Conservation (phyloP, 2,797 vertebrate species). For the Okamejei kenojei region DNA sequence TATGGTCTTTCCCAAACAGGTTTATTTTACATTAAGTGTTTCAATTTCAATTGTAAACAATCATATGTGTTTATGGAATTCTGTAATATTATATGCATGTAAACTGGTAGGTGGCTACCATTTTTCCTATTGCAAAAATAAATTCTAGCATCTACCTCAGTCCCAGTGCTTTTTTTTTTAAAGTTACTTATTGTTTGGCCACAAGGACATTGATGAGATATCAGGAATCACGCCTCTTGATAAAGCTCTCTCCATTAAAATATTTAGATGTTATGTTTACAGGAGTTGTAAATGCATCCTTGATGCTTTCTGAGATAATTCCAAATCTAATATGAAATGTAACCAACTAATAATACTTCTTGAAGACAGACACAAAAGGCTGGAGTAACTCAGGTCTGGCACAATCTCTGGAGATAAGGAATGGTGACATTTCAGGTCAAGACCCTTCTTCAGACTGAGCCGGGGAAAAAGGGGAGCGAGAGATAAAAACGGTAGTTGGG, state of each 20-base stretch:
- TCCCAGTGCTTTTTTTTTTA: not conserved
- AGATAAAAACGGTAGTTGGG: too few relatives aligned
- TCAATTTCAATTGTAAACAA: not conserved
- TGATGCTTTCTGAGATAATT: not conserved
- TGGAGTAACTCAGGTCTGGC: too few relatives aligned
- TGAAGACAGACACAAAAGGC: too few relatives aligned
- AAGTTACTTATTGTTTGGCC: not conserved
- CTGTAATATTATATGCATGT: slow-evolving; percentile 22
- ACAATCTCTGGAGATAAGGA: too few relatives aligned
- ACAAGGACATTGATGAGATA: not conserved
- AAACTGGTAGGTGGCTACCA: not conserved
- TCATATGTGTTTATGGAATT: not conserved
- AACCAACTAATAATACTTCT: too few relatives aligned
- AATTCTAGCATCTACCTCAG: not conserved
- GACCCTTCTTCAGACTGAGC: too few relatives aligned
- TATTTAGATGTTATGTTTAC: not conserved
- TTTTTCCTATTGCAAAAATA: slow-evolving; percentile 22
- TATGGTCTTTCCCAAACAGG: not conserved
- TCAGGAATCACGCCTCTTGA: not conserved
- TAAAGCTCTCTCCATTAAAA: not conserved
- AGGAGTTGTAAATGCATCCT: not conserved
- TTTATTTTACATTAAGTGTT: not conserved
- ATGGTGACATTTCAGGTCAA: too few relatives aligned
- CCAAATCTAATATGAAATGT: not conserved
- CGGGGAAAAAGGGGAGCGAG: too few relatives aligned